phyloP scores from a whole-genome alignment of 2,888 invertebrate species.

The Synergus umbraculus region DNA sequence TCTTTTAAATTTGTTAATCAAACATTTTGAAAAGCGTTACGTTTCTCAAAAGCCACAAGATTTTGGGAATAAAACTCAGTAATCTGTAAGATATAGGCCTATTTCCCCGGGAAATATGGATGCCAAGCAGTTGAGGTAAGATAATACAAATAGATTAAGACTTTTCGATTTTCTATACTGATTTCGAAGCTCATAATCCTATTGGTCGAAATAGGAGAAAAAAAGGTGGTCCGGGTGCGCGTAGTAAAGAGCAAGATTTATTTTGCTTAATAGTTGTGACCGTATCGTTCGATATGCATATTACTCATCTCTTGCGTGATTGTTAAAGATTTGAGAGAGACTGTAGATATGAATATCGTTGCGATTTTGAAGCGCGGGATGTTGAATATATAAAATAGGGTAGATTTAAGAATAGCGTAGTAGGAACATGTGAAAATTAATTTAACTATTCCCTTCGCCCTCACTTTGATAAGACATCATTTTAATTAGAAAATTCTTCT shows the following conservation, averaged over 20 bases:
- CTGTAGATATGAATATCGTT: constrained; percentile 36
- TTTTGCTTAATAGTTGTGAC: constrained; percentile 37
- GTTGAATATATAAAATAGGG: constrained; percentile 26
- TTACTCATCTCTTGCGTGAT: constrained; percentile 28
- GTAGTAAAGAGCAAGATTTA: constrained; percentile 48
- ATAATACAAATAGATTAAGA: constrained; percentile 42
- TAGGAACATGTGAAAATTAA: background rate
- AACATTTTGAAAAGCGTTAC: background rate
- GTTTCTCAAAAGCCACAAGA: background rate
- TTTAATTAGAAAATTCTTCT: background rate
- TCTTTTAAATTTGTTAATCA: background rate
- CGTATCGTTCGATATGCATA: constrained; percentile 25
- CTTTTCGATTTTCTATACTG: constrained; percentile 30
- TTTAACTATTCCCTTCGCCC: constrained; percentile 4
- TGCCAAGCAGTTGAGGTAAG: constrained; percentile 54
- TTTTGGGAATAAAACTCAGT: constrained; percentile 14
- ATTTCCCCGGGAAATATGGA: constrained; percentile 46
- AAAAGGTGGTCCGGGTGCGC: constrained; percentile 72
- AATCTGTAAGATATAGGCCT: constrained; percentile 37
- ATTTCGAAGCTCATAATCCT: constrained; percentile 24
- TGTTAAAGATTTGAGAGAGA: constrained; percentile 35
- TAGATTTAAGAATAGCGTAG: constrained; percentile 13
- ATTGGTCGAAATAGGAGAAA: constrained; percentile 44
- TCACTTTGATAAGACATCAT: background rate
- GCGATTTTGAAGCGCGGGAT: constrained; percentile 12